Evolutionary conservation across 1,140 invertebrate species (phyloP), one percentile per base, ranked within the genome.

Genomic region (Tetramorium alpestre): DNA sequence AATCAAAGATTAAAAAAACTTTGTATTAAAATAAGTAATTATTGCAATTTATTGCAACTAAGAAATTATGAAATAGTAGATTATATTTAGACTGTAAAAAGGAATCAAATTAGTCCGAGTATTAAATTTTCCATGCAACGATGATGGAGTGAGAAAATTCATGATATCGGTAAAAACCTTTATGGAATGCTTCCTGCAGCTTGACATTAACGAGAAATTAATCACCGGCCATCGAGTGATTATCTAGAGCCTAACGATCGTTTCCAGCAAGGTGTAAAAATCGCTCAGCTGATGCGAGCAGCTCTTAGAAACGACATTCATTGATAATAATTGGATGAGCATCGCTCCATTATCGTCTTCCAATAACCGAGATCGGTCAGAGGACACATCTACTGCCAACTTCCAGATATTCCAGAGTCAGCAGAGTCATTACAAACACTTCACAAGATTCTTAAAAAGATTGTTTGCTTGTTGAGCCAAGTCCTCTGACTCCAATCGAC

Each of bases 241-340:
- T 88, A 85, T 89, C 41, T 7, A 18, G 58, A 89, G 6, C 62
- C 62, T 88, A 82, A 87, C 80, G 85, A 88, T 38, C 89, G 44
- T 78, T 82, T 78, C n/a, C 64, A 67, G 16, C 28, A 65, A 51
- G 13, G 44, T 64, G 76, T 84, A 85, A 87, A 89, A 89, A 85
- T 89, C 51, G 38, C 0, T 80, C 44, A 47, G 38, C 64, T 13
- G 58, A 85, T 25, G 54, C 47, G 13, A 49, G 11, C 22, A 28
- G 10, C 41, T 56, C 44, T 75, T 69, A 82, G 16, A 5, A 62
- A 33, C 33, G 75, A 51, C 70, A 58, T 73, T 60, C 77, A 81
- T 86, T 82, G 88, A 89, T 86, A 85, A 82, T 89, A 86, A 88
- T 89, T 88, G 81, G 76, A 88, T 62, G 76, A 90, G 51, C 54